Base-by-base conservation (phyloP, 2,888 invertebrate genomes). In the Agapostemon virescens region DNA sequence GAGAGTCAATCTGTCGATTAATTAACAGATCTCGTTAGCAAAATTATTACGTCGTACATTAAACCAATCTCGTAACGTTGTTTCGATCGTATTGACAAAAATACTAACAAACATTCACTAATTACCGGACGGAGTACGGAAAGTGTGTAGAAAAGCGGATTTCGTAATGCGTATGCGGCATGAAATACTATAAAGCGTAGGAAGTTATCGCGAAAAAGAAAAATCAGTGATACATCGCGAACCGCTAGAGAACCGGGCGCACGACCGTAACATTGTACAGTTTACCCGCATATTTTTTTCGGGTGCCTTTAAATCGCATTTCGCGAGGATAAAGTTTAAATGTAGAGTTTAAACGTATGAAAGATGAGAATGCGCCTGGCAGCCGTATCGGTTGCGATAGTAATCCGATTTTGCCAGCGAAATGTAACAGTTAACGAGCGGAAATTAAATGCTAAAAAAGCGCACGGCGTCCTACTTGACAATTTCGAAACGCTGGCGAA, bases 381-480 rank as follows among this genome's bases (percentile, higher is more conserved):
- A 15, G 79, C 64, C 77, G 61, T 75, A 79, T 78, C 82, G 82
- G 74, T 79, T 76, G 52, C 69, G 74, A 63, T 61, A 52, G 73
- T 83, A 84, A 86, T 81, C 76, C 68, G 81, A 81, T 85, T 79
- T 63, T 30, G 42, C 45, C 73, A 71, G 83, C 69, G 82, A 86
- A 86, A 85, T 77, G 76, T 45, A 68, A 75, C 78, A 82, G 88
- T 85, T 85, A 83, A 77, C 81, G 83, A 85, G 79, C 84, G 81
- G 77, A 77, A 36, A 69, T 70, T 20, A 68, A 82, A 77, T 77
- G 55, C 26, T 49, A 77, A 74, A 72, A 40, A 36, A 69, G 52
- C 71, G 30, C 68, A 26, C n/a, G 63, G 30, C 26, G 45, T 30
- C 30, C 26, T 20, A 71, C 67, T 63, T 63, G 61, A 71, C 67